Conservation (phyloP, 2,888 invertebrate genomes). For the Mycalesis mineus region DNA sequence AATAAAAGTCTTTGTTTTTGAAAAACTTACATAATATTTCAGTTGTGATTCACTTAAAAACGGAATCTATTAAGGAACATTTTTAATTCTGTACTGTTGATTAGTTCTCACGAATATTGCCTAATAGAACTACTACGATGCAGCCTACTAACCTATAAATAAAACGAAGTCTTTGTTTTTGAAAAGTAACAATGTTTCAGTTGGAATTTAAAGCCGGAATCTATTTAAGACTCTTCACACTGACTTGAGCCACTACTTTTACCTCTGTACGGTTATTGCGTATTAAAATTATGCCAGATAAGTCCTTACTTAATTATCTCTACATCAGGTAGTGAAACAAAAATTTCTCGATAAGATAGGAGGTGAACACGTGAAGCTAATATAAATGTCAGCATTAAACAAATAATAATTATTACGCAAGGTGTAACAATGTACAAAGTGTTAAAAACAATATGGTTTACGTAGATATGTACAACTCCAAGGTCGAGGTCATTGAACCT, state of each 20-base stretch:
- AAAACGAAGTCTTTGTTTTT: conserved; percentile 5
- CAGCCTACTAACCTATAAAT: conserved; percentile 44
- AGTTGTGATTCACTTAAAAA: background rate
- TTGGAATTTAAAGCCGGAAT: no score
- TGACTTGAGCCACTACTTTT: no score
- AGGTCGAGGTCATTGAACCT: conserved; percentile 72
- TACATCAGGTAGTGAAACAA: background rate
- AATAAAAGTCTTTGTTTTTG: conserved; percentile 5
- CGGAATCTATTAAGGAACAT: no score
- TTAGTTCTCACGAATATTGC: conserved; percentile 54
- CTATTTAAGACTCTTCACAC: no score
- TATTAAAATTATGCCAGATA: background rate
- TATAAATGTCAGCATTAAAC: conserved; percentile 17
- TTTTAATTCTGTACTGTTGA: no score
- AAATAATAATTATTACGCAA: conserved; percentile 32
- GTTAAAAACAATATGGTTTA: conserved; percentile 50
- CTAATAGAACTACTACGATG: conserved; percentile 34
- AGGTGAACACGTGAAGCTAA: background rate
- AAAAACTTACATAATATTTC: background rate
- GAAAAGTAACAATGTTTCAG: background rate
- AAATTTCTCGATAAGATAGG: conserved; percentile 3
- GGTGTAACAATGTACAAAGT: conserved; percentile 21
- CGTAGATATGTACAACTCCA: conserved; percentile 51
- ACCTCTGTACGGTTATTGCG: background rate
- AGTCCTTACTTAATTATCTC: background rate